Base-by-base conservation (phyloP, 2,797 vertebrate species). In the Acanthiza pusilla region DNA sequence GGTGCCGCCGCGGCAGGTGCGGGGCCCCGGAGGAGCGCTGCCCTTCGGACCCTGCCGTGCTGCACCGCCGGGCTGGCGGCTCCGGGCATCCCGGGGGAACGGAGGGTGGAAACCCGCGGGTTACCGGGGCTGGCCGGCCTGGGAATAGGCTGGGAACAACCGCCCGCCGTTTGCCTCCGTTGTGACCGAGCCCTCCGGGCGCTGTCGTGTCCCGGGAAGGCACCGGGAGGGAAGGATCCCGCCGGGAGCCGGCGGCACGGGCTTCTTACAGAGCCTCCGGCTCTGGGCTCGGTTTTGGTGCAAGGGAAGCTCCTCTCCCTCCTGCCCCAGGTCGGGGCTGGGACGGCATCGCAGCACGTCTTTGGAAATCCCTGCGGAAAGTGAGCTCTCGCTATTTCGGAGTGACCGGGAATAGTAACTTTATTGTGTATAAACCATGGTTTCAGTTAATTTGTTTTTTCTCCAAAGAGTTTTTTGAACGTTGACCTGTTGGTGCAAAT, bases 281-380 rank as follows among this genome's bases (percentile, higher is more conserved):
- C 23, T 40, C 54, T 17, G 48, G 21, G 34, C 8, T 40, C 17
- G 4, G 42, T 4, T 10, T 23, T 10, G 19, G 16, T 42, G 21
- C 13, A 0, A 11, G 55, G 51, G 77, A 13, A 62, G 27, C 58
- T n/a, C 34, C 42, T 19, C 16, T 25, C 7, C 4, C 8, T 53
- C 8, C 60, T 72, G 65, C 3, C 43, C 32, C 76, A 2, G 54
- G 22, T 30, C 7, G 18, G 38, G 19, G 2, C 4, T 54, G 68
- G 65, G 34, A 4, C 5, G 2, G 40, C 3, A 1, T 21, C 5
- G 5, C 30, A 10, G 51, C 26, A 0, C 5, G 3, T 7, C 65
- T 88, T 13, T 26, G 73, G 26, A 71, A 51, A 71, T 34, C 36
- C 70, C 16, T 0, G 23, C 2, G 53, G 80, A 38, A 55, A 68